phyloP scores from a whole-genome alignment of 2,113 vertebrate genomes.

The Antigone vipio region DNA sequence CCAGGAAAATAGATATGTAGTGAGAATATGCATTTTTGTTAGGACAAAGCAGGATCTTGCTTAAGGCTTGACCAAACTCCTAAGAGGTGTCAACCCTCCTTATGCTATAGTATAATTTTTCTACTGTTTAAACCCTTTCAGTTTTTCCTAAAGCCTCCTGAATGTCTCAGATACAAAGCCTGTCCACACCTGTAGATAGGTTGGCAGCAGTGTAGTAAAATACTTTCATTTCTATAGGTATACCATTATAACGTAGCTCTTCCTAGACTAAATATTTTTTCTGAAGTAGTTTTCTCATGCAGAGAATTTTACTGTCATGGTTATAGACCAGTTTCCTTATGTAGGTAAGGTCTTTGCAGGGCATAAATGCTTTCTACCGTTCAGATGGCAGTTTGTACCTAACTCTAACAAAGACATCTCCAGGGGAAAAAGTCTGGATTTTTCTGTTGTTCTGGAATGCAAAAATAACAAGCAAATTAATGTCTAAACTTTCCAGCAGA shows the following conservation, averaged over 20 bases:
- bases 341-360: background rate
- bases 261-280: background rate
- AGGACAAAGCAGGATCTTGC: background rate
- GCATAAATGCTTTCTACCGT: background rate
- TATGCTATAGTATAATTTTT: background rate
- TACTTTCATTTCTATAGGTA: background rate
- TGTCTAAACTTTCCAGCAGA: background rate
- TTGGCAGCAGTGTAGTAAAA: background rate
- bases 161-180: background rate
- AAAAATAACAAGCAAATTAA: background rate
- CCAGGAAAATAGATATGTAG: background rate
- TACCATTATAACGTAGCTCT: background rate
- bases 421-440: accelerated
- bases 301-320: background rate
- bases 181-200: background rate
- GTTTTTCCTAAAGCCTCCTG: background rate
- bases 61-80: background rate
- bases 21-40: background rate
- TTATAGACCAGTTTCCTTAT: background rate
- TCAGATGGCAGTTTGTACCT: background rate
- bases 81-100: background rate
- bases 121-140: background rate
- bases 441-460: background rate
- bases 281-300: background rate
- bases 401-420: background rate